Conservation (phyloP, 1,140 invertebrate species). For the Brachystomella parvula region DNA sequence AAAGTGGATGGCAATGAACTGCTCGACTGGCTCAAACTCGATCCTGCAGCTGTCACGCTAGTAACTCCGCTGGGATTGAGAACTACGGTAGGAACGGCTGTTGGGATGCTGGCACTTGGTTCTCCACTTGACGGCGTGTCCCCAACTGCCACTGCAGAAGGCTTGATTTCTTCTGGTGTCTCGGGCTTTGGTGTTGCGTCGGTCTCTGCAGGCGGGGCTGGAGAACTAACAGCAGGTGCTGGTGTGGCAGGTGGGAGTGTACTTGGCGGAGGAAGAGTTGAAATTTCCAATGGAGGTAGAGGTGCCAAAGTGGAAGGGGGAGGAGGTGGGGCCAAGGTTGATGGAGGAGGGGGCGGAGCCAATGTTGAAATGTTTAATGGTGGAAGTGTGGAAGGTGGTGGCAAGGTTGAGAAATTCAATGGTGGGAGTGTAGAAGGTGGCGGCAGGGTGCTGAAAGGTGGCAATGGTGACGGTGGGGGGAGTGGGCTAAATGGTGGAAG, state of each 20-base stretch:
- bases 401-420: slow-evolving; percentile 3
- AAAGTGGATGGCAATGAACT: background rate
- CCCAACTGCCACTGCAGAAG: background rate
- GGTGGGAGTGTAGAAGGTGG: slow-evolving; percentile 14
- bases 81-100: background rate
- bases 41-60: background rate
- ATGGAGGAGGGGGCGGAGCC: slow-evolving; percentile 14
- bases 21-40: background rate
- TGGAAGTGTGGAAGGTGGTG: slow-evolving; percentile 14
- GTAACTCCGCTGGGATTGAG: background rate
- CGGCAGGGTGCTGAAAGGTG: slow-evolving; percentile 9
- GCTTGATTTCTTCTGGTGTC: background rate
- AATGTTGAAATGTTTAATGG: slow-evolving; percentile 19
- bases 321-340: slow-evolving; percentile 8
- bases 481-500: slow-evolving; percentile 12
- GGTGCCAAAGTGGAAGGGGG: background rate
- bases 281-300: background rate
- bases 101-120: background rate
- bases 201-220: background rate
- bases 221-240: background rate
- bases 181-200: background rate
- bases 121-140: background rate
- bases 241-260: background rate
- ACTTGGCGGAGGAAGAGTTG: background rate
- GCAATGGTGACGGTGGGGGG: background rate